Base-by-base conservation (phyloP, 1,140 invertebrate species). In the Bombus sibiricus region DNA sequence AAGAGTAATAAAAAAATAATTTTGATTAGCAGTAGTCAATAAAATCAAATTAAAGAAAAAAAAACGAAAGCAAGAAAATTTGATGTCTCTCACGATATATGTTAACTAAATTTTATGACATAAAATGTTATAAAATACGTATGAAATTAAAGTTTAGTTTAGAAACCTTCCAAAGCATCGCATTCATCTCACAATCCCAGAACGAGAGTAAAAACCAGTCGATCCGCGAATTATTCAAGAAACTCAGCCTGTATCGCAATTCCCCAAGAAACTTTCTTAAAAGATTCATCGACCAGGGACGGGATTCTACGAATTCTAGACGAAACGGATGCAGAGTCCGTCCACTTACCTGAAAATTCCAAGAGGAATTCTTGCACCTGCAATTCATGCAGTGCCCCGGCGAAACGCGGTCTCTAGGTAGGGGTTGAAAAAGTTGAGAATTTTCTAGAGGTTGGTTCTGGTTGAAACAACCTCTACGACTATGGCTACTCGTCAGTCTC, bases 171-270 rank as follows among this genome's bases (percentile, higher is more conserved):
- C 5, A n/a, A 18, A 6, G 62, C 3, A 18, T 0, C 32, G 0
- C 8, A 3, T 2, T 3, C 18, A 9, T 8, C 25, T 39, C 10
- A 5, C 10, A 39, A 69, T 37, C 3, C 15, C 37, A n/a, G 1
- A 3, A n/a, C 5, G 6, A n/a, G 22, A 9, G 5, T 0, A 18
- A 43, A 43, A 28, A 12, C 3, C 1, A 9, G 0, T 43, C 15
- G 39, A 4, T 6, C 28, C 1, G 8, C 3, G 5, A 43, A 41
- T 15, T 72, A 43, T 72, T 41, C 12, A 43, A 74, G 41, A 47
- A 74, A 13, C 3, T 18, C n/a, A 9, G 2, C 18, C 32, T 6
- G 3, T 53, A 34, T 34, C 6, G n/a, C 22, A 12, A 34, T 18
- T 34, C 43, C n/a, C 43, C 3, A 25, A 53, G 32, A 53, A 74